Base-by-base conservation (phyloP, 2,113 vertebrate genomes). In the Chionis minor region DNA sequence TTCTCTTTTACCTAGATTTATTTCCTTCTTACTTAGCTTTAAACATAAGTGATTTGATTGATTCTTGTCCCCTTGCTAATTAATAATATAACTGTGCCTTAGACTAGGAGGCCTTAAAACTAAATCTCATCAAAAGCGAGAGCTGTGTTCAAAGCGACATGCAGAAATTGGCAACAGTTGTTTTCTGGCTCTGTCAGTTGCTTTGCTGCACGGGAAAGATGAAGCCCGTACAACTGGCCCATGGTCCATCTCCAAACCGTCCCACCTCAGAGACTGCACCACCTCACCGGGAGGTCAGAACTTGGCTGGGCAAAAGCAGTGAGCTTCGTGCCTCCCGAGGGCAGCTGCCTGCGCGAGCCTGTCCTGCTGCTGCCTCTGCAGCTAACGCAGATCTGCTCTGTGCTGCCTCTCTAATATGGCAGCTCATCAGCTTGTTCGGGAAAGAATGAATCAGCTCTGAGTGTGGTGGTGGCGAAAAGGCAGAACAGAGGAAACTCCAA, bases 261-360 rank as follows among this genome's bases (percentile, higher is more conserved):
- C 42, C 81, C 55, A 26, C 33, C 28, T 91, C 72, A 81, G 72
- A 65, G 66, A 18, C 0, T 58, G 61, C n/a, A 35, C 63, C 42
- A 38, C 54, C 33, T 45, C 86, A 5, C 20, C 90, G 84, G 55
- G 66, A 70, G 42, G 54, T 80, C 67, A 79, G 86, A 87, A 70
- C 21, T 51, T 3, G 5, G 56, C 77, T 70, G 72, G 63, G 86
- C 62, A 74, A 63, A 93, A 62, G 56, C 59, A 65, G 55, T 28
- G 24, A 65, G 56, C 59, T 72, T 26, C 0, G 0, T 69, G 58
- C 47, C 38, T 84, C 69, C 42, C 0, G 2, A 33, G 66, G n/a
- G 59, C 20, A 32, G 63, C 62, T 96, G 73, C 74, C 49, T 94
- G 95, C 86, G 88, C 62, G 6, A 86, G 79, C 92, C 56, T 92